Percentiles rank a stretch among this genome's conserved stretches.
These are phyloP conservation scores for Trichonephila inaurata DNA, from an alignment of 1,140 invertebrate species.

Conservation along the genomic window DNA sequence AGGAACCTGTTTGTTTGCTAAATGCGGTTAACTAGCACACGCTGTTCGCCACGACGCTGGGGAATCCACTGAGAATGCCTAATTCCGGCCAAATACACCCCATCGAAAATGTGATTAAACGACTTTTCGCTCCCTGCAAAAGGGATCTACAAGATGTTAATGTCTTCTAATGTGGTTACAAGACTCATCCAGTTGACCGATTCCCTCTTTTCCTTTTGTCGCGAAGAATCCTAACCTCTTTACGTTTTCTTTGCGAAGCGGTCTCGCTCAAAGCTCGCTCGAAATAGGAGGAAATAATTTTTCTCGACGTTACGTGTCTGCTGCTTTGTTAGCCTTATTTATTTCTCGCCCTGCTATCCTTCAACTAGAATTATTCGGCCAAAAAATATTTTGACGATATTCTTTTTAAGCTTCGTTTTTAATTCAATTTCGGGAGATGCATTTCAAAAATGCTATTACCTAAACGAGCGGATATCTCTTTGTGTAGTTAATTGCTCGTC, in stretches of 20 bases:
- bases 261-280: neutral
- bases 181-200: constrained; percentile 13
- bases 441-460: neutral
- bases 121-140: constrained; percentile 13
- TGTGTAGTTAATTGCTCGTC: neutral
- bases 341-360: neutral
- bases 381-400: neutral
- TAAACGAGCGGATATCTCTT: neutral
- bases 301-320: neutral
- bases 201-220: neutral
- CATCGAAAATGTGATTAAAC: constrained; percentile 64
- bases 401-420: neutral
- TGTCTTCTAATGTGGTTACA: constrained; percentile 54
- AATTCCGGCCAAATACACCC: constrained; percentile 28
- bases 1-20: constrained; percentile 68
- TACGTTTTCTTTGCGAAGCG: constrained; percentile 18
- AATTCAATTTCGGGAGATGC: neutral
- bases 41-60: constrained; percentile 8
- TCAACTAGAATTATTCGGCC: too few relatives aligned
- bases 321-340: neutral
- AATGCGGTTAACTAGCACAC: constrained; percentile 60
- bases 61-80: constrained; percentile 14
- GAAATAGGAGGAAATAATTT: neutral
- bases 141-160: constrained; percentile 22
- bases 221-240: constrained; percentile 12